Conservation (phyloP, 2,113 vertebrate species). For the Corydoras maculifer region DNA sequence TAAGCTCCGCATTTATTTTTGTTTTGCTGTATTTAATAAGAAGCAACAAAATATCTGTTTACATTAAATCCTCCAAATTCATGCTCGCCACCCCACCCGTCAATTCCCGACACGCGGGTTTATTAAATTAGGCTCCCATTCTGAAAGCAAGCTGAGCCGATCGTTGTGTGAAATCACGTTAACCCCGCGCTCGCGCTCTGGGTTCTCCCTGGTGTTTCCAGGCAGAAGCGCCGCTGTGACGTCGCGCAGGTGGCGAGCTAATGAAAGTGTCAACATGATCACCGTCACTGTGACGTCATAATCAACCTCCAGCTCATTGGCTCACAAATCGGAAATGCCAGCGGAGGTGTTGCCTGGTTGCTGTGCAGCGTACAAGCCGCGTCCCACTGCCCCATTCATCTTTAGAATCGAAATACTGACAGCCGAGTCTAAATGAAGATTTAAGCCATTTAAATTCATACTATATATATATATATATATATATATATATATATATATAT, state of each 20-base stretch:
- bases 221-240: conserved; percentile 59
- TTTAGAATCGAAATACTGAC: no score
- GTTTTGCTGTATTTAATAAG: background rate
- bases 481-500: no score
- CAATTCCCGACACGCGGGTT: no score
- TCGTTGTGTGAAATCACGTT: conserved; percentile 9
- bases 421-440: no score
- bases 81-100: no score
- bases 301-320: conserved; percentile 49
- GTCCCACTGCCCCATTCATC: no score
- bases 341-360: conserved; percentile 46
- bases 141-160: background rate
- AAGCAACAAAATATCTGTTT: no score
- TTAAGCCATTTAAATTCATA: no score
- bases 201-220: conserved; percentile 51
- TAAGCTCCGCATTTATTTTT: background rate
- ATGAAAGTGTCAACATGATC: conserved; percentile 52
- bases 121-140: no score
- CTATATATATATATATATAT: no score
- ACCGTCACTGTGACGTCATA: conserved; percentile 50
- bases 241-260: conserved; percentile 47
- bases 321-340: conserved; percentile 26
- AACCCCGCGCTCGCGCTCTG: conserved; percentile 40
- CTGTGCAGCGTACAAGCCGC: conserved; percentile 47
- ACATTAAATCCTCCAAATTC: no score